These are phyloP conservation scores for Halcyon smyrnensis DNA, from an alignment of 2,797 vertebrate genomes.

Conservation along the genomic window DNA sequence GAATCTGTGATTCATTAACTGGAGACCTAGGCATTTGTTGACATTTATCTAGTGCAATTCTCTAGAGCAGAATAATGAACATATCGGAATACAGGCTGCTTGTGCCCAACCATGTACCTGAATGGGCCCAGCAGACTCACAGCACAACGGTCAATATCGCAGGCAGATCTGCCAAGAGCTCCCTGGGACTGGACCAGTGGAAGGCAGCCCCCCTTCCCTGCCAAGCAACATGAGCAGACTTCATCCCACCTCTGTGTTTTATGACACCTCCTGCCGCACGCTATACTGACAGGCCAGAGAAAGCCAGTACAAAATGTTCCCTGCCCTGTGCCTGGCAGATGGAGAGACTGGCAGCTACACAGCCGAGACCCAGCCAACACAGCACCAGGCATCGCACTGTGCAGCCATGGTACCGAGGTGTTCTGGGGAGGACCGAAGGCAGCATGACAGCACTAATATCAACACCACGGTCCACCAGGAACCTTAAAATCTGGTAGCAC, in stretches of 20 bases:
- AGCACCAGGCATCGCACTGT: accelerated
- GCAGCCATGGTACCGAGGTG: accelerated
- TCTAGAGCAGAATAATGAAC: background rate
- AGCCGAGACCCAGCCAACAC: background rate
- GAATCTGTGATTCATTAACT: background rate
- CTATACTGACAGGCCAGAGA: background rate
- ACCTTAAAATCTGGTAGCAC: background rate
- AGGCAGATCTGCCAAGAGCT: background rate
- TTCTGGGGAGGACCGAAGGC: accelerated
- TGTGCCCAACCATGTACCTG: background rate
- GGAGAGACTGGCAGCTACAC: background rate
- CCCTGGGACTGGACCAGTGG: background rate
- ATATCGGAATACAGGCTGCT: background rate
- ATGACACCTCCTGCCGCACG: accelerated
- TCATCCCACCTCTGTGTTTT: accelerated
- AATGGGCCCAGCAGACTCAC: background rate
- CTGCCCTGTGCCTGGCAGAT: background rate
- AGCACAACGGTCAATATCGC: accelerated
- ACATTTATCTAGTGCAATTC: background rate
- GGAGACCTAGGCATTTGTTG: background rate
- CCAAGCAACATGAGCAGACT: background rate
- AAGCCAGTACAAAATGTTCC: background rate
- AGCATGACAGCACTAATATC: accelerated
- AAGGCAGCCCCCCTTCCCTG: background rate
- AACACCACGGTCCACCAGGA: accelerated